Conservation (phyloP, 2,797 vertebrate genomes). For the Coracias cyanogaster region DNA sequence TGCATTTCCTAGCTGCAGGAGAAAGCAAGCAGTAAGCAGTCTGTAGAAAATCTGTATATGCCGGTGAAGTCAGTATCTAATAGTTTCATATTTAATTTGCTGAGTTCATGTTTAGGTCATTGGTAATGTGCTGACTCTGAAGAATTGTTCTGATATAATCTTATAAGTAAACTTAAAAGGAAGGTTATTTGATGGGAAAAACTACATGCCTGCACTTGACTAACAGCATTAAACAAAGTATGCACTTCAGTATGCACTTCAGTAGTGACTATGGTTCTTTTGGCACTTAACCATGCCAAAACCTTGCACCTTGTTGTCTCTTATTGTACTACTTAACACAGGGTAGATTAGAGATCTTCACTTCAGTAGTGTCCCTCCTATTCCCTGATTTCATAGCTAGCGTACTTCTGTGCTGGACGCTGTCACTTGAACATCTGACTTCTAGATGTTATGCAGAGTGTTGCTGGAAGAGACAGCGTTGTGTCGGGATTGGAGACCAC, state of each 20-base stretch:
- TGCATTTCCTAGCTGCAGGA: background rate
- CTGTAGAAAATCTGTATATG: background rate
- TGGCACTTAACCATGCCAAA: background rate
- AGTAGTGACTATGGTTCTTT: background rate
- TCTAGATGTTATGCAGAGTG: fast-evolving
- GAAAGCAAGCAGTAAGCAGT: background rate
- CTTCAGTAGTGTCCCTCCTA: background rate
- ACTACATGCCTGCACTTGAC: background rate
- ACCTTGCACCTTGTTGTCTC: background rate
- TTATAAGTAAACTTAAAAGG: background rate
- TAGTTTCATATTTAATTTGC: background rate
- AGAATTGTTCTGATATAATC: background rate
- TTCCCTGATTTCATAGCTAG: background rate
- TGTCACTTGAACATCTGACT: background rate
- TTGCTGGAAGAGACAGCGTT: background rate
- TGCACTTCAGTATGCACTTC: background rate
- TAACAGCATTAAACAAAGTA: background rate
- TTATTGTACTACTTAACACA: background rate
- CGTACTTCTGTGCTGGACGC: background rate
- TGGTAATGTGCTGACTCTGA: background rate
- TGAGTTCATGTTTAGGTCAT: background rate
- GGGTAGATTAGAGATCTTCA: background rate
- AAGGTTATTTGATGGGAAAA: background rate
- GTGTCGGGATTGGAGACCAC: background rate
- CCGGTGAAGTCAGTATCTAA: background rate